Percentiles rank a stretch among this genome's conserved stretches.
phyloP scores from a whole-genome alignment of 1,140 invertebrate genomes.

The Drosophila eugracilis region DNA sequence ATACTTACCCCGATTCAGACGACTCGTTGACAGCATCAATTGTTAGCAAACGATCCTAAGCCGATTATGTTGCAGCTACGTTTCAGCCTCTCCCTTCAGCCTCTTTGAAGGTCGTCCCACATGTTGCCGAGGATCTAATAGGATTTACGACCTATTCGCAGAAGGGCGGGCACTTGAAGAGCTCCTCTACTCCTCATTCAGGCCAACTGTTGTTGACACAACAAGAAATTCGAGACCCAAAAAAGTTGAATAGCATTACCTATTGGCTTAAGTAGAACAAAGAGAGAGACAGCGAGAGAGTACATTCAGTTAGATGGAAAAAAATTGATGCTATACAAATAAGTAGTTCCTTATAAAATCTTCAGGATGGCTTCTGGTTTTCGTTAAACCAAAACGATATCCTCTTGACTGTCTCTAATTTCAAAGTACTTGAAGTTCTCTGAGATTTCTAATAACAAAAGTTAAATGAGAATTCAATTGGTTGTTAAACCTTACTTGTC shows the following conservation, averaged over 20 bases:
- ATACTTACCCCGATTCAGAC: slow-evolving; percentile 19
- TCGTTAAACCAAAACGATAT: background rate
- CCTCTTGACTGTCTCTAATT: background rate
- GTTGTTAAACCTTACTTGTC: too few species aligned
- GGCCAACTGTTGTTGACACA: slow-evolving; percentile 66
- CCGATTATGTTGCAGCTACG: slow-evolving; percentile 56
- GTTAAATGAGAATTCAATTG: too few species aligned
- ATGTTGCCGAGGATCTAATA: slow-evolving; percentile 71
- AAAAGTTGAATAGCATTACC: slow-evolving; percentile 41
- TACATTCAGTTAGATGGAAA: slow-evolving; percentile 28
- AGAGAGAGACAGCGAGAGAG: too few species aligned
- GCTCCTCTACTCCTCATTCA: slow-evolving; percentile 20
- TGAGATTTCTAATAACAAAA: too few species aligned
- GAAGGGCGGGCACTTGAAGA: slow-evolving; percentile 45
- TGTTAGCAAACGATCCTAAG: slow-evolving; percentile 58
- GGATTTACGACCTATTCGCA: slow-evolving; percentile 69
- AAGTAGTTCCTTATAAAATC: slow-evolving; percentile 31
- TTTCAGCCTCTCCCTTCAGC: slow-evolving; percentile 8
- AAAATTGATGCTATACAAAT: slow-evolving; percentile 25
- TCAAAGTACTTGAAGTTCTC: background rate
- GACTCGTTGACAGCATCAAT: slow-evolving; percentile 57
- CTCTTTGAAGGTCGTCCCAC: slow-evolving; percentile 47
- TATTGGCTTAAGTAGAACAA: slow-evolving; percentile 28
- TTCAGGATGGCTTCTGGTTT: slow-evolving; percentile 28
- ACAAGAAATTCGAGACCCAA: slow-evolving; percentile 64